These are phyloP conservation scores for Grantiella picta DNA, from an alignment of 2,113 vertebrate genomes.

Conservation along the genomic window DNA sequence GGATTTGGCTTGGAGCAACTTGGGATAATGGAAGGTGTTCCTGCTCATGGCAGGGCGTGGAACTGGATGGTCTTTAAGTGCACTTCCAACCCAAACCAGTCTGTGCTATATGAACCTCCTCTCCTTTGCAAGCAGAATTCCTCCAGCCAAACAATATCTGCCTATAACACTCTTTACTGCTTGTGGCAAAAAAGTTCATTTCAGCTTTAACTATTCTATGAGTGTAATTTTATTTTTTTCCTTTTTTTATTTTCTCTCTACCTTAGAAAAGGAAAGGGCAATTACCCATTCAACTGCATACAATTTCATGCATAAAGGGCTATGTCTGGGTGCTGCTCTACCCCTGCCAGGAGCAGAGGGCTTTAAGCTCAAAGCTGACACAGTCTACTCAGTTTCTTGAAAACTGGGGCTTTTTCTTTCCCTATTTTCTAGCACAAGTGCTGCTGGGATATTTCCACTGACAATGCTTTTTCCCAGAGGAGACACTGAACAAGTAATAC, in stretches of 20 bases:
- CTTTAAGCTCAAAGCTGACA: background rate
- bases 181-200: background rate
- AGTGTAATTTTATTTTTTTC: accelerated
- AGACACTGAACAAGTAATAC: background rate
- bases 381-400: background rate
- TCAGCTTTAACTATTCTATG: background rate
- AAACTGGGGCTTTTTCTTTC: background rate
- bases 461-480: background rate
- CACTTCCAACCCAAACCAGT: background rate
- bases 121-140: background rate
- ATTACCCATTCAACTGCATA: background rate
- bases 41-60: background rate
- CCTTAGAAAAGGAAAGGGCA: background rate
- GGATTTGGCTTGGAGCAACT: accelerated
- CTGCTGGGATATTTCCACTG: background rate
- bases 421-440: background rate
- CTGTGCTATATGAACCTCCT: background rate
- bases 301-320: background rate
- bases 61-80: background rate
- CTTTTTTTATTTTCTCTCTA: background rate
- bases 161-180: accelerated
- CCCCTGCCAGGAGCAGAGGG: background rate
- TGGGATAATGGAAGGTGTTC: background rate
- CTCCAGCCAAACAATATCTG: background rate
- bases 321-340: background rate